These are phyloP conservation scores for Mallotus villosus DNA, from an alignment of 2,797 vertebrate species.

Conservation along the genomic window DNA sequence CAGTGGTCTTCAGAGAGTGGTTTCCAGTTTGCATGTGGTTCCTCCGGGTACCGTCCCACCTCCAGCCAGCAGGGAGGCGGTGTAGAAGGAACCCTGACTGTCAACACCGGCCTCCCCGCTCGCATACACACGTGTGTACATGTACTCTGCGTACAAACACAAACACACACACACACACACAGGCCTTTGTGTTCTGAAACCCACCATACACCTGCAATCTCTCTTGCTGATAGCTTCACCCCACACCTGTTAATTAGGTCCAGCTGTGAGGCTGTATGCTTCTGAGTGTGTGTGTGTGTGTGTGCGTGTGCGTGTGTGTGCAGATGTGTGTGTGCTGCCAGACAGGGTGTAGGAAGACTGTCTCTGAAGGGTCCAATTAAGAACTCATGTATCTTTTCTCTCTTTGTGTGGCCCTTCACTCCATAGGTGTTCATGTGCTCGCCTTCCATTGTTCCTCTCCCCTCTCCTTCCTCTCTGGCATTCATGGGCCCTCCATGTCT, in stretches of 20 bases:
- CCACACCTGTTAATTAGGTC: background rate
- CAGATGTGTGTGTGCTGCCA: background rate
- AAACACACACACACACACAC: constrained; percentile 8
- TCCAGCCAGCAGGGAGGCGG: constrained; percentile 17
- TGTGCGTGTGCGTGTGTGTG: constrained; percentile 13
- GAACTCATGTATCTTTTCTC: constrained; percentile 42
- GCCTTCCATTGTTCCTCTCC: constrained; percentile 1
- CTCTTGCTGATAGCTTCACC: background rate
- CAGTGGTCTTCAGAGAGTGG: constrained; percentile 11
- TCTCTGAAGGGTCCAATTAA: constrained; percentile 52
- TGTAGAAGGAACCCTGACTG: constrained; percentile 5
- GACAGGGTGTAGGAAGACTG: background rate
- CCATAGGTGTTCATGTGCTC: constrained; percentile 20
- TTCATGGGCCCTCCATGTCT: background rate
- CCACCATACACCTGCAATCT: background rate
- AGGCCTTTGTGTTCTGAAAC: background rate
- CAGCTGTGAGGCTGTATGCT: background rate
- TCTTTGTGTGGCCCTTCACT: constrained; percentile 29
- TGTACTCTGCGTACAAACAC: background rate
- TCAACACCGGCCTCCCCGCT: constrained; percentile 11
- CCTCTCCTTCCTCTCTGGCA: background rate
- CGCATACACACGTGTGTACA: background rate
- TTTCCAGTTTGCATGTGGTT: constrained; percentile 46
- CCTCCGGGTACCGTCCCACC: constrained; percentile 24
- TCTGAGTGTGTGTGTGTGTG: background rate